Base-by-base conservation (phyloP, 1,140 invertebrate species). In the Cherax destructor region DNA sequence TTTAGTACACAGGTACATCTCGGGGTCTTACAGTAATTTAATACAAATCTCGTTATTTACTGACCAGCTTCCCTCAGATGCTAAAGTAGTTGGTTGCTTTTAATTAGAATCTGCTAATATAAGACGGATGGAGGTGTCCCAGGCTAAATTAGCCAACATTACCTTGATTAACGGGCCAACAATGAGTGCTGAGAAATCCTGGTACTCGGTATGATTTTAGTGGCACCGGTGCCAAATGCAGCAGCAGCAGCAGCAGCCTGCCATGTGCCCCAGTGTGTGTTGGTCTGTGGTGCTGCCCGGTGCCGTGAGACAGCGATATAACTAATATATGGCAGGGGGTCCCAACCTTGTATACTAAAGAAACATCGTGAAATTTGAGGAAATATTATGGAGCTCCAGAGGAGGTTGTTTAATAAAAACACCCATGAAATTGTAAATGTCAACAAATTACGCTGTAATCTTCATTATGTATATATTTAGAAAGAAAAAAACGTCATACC, bases 181-280 rank as follows among this genome's bases (percentile, higher is more conserved):
- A 65, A 65, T 65, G 61, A 21, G 21, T 21, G 21, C 61, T 21
- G 47, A 56, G 77, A 59, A 80, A 80, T 56, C 50, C 56, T 80
- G 6, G 79, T n/a, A 59, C 79, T 30, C 21, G 79, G 79, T 80
- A 80, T 56, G 50, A 80, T 80, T 80, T 30, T 11, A 47, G 79
- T 52, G 79, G 77, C 77, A 49, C 47, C 41, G 50, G 13, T 80
- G 79, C 79, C 79, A 80, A 80, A 52, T 80, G 6, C 50, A 80
- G 79, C 56, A 13, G 49, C 50, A n/a, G 49, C 79, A 24, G 16
- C n/a, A 24, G 24, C 7, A 52, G 24, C 50, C 13, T 52, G 79
- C 79, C 79, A 80, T 80, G 79, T 80, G 79, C 50, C 79, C 10
- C 56, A 80, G 79, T 59, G 79, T 59, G 79, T 65, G 61, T 10